These are phyloP conservation scores for Rhinella marina DNA, from an alignment of 2,797 vertebrate species.

Conservation along the genomic window DNA sequence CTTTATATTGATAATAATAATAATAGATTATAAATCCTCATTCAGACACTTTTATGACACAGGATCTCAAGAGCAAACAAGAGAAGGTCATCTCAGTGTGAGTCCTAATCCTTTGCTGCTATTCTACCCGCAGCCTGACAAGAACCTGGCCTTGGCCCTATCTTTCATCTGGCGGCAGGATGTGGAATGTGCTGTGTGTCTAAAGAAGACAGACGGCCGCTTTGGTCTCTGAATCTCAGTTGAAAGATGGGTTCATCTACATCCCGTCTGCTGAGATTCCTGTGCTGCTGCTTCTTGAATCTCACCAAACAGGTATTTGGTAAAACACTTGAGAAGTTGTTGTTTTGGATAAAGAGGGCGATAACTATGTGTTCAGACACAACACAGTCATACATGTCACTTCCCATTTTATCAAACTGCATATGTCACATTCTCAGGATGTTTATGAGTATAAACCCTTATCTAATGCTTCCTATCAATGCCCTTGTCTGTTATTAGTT, in stretches of 20 bases:
- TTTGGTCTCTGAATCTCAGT: constrained; percentile 50
- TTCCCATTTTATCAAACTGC: background rate
- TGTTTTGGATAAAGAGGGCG: background rate
- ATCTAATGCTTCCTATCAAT: background rate
- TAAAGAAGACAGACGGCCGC: constrained; percentile 46
- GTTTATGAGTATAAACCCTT: constrained; percentile 20
- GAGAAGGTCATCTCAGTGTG: constrained; percentile 26
- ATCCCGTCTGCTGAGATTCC: constrained; percentile 51
- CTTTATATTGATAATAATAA: background rate
- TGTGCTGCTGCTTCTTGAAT: constrained; percentile 23
- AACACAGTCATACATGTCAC: background rate
- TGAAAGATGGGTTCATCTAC: constrained; percentile 48
- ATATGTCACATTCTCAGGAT: constrained; percentile 20
- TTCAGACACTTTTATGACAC: constrained; percentile 1
- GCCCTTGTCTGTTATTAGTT: background rate
- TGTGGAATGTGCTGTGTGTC: constrained; percentile 51
- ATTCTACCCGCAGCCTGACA: constrained; percentile 47
- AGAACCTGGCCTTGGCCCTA: constrained; percentile 36
- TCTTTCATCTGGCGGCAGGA: constrained; percentile 55
- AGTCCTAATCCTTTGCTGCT: constrained; percentile 44
- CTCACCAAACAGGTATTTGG: constrained; percentile 3
- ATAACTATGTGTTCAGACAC: background rate
- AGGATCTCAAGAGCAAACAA: constrained; percentile 17
- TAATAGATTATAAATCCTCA: background rate
- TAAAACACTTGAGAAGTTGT: background rate